Evolutionary conservation across 1,140 invertebrate genomes (phyloP), one percentile per base, ranked within the genome.

Genomic region (Formica exsecta): DNA sequence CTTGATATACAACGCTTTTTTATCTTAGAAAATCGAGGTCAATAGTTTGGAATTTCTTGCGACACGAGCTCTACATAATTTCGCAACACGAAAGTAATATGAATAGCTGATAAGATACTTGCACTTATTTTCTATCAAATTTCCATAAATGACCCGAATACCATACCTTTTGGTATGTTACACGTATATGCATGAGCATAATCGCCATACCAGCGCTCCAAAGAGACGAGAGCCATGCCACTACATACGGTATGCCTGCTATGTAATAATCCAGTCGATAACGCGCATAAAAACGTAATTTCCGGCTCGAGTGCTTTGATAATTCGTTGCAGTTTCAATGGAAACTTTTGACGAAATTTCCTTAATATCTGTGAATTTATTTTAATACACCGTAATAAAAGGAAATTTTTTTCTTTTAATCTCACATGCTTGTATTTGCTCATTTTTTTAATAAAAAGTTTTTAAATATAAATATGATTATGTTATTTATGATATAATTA

Each of bases 121-220:
- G 77, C 77, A 59, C 41, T 70, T 66, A 80, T 80, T 80, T 70
- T 80, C 77, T 61, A 70, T 57, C 64, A 80, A 80, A 80, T 80
- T 80, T 80, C 77, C 77, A 80, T 80, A 80, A 80, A 80, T 80
- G 77, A 80, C 77, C 77, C 48, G 57, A 80, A 80, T 80, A 80
- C 77, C 77, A 19, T 57, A 57, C 51, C 77, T 57, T 70, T 80
- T 48, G 77, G 77, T 80, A 80, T 80, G 77, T 80, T 80, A 80
- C 44, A 80, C 77, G 77, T 80, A 80, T 59, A 66, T 79, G 70
- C 65, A 80, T 38, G 44, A 13, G 48, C 76, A 80, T 80, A 80
- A 70, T 70, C 77, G 64, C 77, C 77, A 70, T 80, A 57, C 65
- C 77, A 70, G 65, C 51, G 77, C 64, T 70, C 77, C 77, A 80